Base-by-base conservation (phyloP, 2,113 vertebrate genomes). In the Dipodomys stephensi region DNA sequence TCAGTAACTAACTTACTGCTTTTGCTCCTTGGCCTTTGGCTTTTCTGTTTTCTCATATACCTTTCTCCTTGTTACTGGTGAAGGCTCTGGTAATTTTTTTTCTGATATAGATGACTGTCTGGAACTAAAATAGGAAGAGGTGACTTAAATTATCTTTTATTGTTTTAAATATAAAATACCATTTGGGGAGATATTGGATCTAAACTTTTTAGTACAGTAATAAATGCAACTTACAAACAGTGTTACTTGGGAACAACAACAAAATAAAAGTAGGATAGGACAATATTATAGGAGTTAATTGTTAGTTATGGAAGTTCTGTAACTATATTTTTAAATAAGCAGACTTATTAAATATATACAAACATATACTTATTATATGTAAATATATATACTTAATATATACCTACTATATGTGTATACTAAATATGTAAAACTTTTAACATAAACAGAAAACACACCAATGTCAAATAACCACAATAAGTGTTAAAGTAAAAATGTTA, bases 21-120 rank as follows among this genome's bases (percentile, higher is more conserved):
- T 99, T 53, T 98, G 99, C 94, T 99, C 99, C 98, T 99, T 99
- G 96, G 98, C 90, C 98, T 99, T 99, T 97, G 98, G 93, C 97
- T 98, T 99, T 92, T 99, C 99, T 74, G 98, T 96, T 92, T 99
- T 99, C 95, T 99, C 99, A 98, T 99, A 99, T 46, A 97, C 93
- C 98, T 99, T 99, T 98, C 99, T 99, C 98, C 99, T 99, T 85
- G 98, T 96, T 96, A 98, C 97, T 91, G 99, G 99, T 15, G 99
- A 99, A 44, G 99, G 98, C 96, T 99, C 99, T 62, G 99, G 98
- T 3, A 98, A 91, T 98, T 98, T 98, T 97, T 98, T 99, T 94
- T 99, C 99, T 95, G 98, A 81, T 90, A 97, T 96, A 83, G 98
- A 96, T 30, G 97, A 84, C 57, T 98, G 98, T 96, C 98, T 99